These are phyloP conservation scores for Heliconius charithonia DNA, from an alignment of 2,888 invertebrate species.

Conservation along the genomic window DNA sequence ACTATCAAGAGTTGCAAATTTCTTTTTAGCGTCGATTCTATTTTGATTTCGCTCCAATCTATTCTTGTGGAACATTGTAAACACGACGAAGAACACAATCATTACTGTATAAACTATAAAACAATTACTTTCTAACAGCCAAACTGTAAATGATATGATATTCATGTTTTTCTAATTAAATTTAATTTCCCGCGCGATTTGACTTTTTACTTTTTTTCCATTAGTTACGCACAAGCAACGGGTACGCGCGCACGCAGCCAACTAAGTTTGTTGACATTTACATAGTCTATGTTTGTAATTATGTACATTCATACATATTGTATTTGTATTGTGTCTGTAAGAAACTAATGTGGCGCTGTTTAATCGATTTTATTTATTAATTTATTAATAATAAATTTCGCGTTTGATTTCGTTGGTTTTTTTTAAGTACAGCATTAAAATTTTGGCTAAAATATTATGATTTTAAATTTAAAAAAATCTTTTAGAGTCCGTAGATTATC, in stretches of 20 bases:
- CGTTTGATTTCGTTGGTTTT: background rate
- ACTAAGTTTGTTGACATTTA: slow-evolving; percentile 44
- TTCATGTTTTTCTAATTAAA: slow-evolving; percentile 61
- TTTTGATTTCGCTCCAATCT: slow-evolving; percentile 64
- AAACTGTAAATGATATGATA: slow-evolving; percentile 69
- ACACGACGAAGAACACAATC: slow-evolving; percentile 68
- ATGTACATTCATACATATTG: background rate
- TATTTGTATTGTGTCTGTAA: background rate
- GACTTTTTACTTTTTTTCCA: slow-evolving; percentile 24
- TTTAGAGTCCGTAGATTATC: too few species aligned
- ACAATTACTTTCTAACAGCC: slow-evolving; percentile 76
- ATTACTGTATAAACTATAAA: slow-evolving; percentile 71
- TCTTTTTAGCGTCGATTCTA: slow-evolving; percentile 60
- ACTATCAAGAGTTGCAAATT: slow-evolving; percentile 58
- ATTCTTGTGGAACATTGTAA: slow-evolving; percentile 73
- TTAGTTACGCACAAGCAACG: slow-evolving; percentile 33
- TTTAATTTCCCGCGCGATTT: slow-evolving; percentile 22
- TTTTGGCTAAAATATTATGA: too few species aligned
- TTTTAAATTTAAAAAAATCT: too few species aligned
- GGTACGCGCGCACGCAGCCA: slow-evolving; percentile 37
- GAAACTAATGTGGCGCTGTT: background rate
- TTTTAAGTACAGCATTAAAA: too few species aligned
- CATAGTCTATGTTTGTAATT: background rate
- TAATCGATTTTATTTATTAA: background rate
- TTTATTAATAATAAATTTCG: slow-evolving; percentile 5